Evolutionary conservation across 2,113 vertebrate species (phyloP), one percentile per base, ranked within the genome.

Genomic region (Protomyctophum bolini): DNA sequence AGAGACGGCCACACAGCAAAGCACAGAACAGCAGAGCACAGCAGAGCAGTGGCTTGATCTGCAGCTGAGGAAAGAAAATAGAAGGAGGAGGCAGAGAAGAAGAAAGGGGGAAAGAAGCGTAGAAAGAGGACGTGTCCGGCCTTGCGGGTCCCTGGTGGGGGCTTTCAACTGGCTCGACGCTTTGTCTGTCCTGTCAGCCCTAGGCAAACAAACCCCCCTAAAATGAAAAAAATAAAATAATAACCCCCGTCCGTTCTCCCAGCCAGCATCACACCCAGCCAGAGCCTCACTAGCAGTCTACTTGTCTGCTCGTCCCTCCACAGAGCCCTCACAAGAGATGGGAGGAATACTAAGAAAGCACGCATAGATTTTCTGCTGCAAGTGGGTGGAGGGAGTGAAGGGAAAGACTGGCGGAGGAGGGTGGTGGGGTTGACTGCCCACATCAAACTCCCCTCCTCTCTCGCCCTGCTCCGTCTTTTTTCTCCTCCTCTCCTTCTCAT

Each of bases 271-370:
- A 90, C 89, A 89, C 83, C 84, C 86, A 85, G 83, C 79, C 88
- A 79, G 74, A 80, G 83, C 86, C 89, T 87, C 85, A 83, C 77
- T 80, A 86, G 83, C 85, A 87, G 76, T 88, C 84, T 81, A 79
- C 88, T 89, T 89, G 88, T 91, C 91, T 89, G 86, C 79, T 81
- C 81, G 76, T 75, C 69, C 87, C 88, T 90, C 87, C 61, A 72
- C 84, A 86, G 88, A 91, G 88, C 80, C 84, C 87, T 88, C 75
- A 77, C 72, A 76, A 79, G 86, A 87, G 87, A 88, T 74, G 90
- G 85, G 69, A 90, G 88, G 93, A 94, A 94, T 94, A 92, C 91
- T 93, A 93, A 93, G 77, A 90, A 89, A 86, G 83, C 70, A 52
- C 68, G 88, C 87, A 91, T 91, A 89, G 91, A 89, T 91, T 92